A percentile compares a stretch with the other conserved stretches of the same genome.
Evolutionary conservation across 1,140 invertebrate species (phyloP).

Genomic region (Hirudo medicinalis): DNA sequence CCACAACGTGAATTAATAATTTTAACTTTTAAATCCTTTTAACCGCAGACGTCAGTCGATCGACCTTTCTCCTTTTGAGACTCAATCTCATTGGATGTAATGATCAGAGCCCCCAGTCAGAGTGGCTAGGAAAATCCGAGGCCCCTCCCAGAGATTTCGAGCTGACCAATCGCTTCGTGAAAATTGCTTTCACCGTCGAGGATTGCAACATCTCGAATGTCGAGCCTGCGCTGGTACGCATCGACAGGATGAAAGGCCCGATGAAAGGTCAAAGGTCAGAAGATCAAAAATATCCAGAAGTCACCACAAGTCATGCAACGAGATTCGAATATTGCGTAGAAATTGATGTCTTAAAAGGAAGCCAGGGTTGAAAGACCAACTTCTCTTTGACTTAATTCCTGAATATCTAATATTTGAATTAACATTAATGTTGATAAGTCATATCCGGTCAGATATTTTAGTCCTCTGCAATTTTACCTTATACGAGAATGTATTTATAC

Average conservation of each 20-base stretch:
- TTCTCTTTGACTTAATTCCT: no score
- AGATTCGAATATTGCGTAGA: conserved; percentile 12
- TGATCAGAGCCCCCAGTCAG: neutral
- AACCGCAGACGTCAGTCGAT: neutral
- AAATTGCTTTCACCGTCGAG: neutral
- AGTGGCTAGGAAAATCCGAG: neutral
- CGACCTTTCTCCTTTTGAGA: neutral
- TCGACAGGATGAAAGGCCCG: neutral
- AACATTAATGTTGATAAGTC: no score
- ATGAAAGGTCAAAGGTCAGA: neutral
- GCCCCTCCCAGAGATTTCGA: neutral
- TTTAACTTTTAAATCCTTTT: neutral
- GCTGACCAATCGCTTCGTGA: conserved; percentile 5
- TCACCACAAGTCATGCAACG: neutral
- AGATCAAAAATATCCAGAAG: neutral
- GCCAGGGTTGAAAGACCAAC: no score
- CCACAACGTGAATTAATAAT: neutral
- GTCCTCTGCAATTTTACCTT: no score
- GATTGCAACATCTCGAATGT: neutral
- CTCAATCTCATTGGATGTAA: neutral
- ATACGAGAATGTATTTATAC: no score
- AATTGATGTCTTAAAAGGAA: neutral
- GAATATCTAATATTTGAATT: no score
- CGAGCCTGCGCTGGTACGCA: neutral
- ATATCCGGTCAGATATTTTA: no score